Evolutionary conservation across 2,113 vertebrate genomes (phyloP), one percentile per base, ranked within the genome.

Genomic region (Aegotheles bennettii): DNA sequence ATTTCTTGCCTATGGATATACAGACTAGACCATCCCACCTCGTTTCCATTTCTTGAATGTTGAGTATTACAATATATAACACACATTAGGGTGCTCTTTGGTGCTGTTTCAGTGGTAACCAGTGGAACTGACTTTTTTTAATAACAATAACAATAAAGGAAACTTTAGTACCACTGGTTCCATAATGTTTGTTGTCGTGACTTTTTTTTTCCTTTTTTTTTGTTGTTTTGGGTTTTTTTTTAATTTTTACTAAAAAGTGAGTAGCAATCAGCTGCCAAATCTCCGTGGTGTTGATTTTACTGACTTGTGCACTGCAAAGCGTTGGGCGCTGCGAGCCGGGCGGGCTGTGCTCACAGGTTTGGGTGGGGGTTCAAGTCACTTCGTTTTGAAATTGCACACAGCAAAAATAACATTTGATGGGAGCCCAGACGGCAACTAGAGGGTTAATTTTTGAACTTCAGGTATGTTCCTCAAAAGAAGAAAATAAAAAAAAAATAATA

Each of bases 391-490:
- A 90, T 57, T 87, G 96, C 96, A 91, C 93, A 57, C 87, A 95
- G 96, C 94, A 94, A 91, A 95, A 56, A 35, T 63, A 96, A 88
- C 73, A 73, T 88, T 91, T 51, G 93, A 63, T 93, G 86, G 90
- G 96, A 96, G 95, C 96, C 83, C 94, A 91, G 96, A 95, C 10
- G 97, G 97, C 97, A 97, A 97, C 95, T 95, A 96, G 97, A 98
- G 96, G 97, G 97, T 98, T 98, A 96, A 97, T 97, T 97, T 97
- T 97, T 95, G 97, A 98, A 96, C 96, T 98, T 98, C 97, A 98
- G 98, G 97, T 98, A 98, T 95, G 97, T 96, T 97, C 97, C 92
- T 97, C 96, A 97, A 95, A 96, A 97, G 33, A 80, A 92, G 71
- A 73, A 10, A 91, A 57, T 23, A 40, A 59, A 23, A 83, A 87